Evolutionary conservation across 2,888 invertebrate species (phyloP).

Genomic region (Pyralis farinalis): DNA sequence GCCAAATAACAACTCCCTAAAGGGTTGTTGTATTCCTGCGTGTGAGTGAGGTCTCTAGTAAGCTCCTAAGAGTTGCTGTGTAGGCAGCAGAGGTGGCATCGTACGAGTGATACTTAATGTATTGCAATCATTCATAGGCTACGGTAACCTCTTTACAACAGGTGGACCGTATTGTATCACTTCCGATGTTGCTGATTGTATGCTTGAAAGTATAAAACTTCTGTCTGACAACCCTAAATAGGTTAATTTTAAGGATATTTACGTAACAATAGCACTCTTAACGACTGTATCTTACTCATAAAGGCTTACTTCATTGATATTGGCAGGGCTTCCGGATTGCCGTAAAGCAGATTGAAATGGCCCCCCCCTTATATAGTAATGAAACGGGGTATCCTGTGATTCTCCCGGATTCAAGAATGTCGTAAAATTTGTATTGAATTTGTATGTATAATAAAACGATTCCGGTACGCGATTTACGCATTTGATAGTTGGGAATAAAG

Average conservation of each 20-base stretch:
- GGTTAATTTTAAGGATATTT: neutral
- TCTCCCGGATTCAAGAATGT: slow-evolving; percentile 24
- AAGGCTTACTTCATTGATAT: slow-evolving; percentile 34
- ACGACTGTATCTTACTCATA: slow-evolving; percentile 13
- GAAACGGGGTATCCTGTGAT: slow-evolving; percentile 33
- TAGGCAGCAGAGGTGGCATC: no score
- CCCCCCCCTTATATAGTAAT: slow-evolving; percentile 27
- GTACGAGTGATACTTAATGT: no score
- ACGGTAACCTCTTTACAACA: no score
- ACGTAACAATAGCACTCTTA: neutral
- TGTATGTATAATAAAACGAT: slow-evolving; percentile 34
- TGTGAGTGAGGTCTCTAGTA: no score
- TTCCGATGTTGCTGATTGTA: no score
- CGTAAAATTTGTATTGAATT: slow-evolving; percentile 45
- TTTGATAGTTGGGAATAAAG: neutral
- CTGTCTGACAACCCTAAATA: neutral
- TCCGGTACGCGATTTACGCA: neutral
- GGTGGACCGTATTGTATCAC: no score
- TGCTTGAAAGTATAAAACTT: no score
- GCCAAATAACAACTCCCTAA: no score
- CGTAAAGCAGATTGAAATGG: slow-evolving; percentile 45
- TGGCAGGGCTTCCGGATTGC: slow-evolving; percentile 27
- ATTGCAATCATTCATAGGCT: no score
- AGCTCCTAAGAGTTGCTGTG: no score
- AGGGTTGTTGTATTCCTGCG: no score